A percentile compares a stretch with the other conserved stretches of the same genome.
phyloP scores from a whole-genome alignment of 2,113 vertebrate species.

The Hippolais icterina region DNA sequence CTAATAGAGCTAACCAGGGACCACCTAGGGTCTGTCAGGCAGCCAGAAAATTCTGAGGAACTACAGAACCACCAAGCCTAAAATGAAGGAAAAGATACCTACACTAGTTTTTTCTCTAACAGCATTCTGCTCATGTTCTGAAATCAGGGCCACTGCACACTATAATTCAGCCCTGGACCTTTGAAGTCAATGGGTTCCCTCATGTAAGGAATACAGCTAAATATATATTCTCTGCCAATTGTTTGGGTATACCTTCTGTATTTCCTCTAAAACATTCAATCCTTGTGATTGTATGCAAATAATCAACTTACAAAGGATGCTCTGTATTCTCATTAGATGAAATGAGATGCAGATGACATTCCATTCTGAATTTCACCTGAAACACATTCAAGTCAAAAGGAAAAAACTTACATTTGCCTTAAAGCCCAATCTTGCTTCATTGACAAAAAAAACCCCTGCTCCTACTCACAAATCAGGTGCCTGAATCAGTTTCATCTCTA shows the following conservation, averaged over 20 bases:
- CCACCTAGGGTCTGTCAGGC: neutral
- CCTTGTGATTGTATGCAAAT: neutral
- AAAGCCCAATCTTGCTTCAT: neutral
- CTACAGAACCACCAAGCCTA: neutral
- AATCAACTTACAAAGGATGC: neutral
- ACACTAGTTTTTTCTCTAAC: neutral
- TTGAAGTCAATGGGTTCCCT: neutral
- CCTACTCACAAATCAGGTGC: conserved; percentile 76
- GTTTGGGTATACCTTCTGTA: neutral
- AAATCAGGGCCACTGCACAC: neutral
- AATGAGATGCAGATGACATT: neutral
- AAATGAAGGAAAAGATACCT: neutral
- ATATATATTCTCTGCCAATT: neutral
- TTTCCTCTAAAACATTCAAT: neutral
- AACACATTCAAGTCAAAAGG: neutral
- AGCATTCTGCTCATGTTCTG: neutral
- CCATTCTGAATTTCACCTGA: neutral
- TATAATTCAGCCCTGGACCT: neutral
- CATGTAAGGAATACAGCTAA: neutral
- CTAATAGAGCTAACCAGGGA: neutral
- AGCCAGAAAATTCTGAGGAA: neutral
- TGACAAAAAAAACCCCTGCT: neutral
- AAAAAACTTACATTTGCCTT: neutral
- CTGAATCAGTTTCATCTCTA: conserved; percentile 58
- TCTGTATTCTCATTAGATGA: neutral